Evolutionary conservation across 2,797 vertebrate species (phyloP).

Genomic region (Peromyscus attwateri): DNA sequence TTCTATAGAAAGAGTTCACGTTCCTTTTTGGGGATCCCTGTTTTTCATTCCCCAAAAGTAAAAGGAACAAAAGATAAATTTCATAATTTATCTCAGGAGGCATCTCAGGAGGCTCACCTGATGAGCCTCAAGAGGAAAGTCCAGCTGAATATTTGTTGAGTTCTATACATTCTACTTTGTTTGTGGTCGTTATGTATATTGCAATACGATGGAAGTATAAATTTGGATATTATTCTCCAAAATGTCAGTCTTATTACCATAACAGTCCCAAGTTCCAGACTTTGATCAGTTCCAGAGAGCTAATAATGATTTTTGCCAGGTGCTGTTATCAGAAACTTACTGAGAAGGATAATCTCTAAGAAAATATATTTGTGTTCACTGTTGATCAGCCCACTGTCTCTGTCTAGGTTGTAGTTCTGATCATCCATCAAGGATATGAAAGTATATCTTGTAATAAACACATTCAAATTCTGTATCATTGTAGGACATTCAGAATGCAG

Average conservation of each 20-base stretch:
- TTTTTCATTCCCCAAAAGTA: neutral
- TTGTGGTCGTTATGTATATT: neutral
- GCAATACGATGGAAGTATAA: neutral
- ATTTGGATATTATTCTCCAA: constrained; percentile 14
- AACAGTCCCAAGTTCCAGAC: constrained; percentile 26
- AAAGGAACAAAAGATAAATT: constrained; percentile 6
- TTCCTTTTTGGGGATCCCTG: neutral
- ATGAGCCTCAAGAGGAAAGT: neutral
- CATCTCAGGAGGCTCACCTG: neutral
- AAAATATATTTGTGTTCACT: constrained; percentile 34
- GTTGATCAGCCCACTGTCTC: too few relatives aligned
- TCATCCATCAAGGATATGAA: neutral
- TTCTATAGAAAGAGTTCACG: constrained; percentile 42
- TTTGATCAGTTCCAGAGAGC: constrained; percentile 11
- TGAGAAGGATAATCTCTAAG: neutral
- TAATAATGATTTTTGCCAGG: neutral
- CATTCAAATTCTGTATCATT: neutral
- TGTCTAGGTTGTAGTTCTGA: neutral
- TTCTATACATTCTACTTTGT: neutral
- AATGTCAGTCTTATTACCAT: neutral
- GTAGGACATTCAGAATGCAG: neutral
- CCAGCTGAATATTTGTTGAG: neutral
- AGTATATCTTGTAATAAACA: neutral
- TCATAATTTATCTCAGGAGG: neutral
- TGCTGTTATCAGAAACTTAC: neutral